phyloP scores from a whole-genome alignment of 2,113 vertebrate genomes.

The Calidris pugnax region DNA sequence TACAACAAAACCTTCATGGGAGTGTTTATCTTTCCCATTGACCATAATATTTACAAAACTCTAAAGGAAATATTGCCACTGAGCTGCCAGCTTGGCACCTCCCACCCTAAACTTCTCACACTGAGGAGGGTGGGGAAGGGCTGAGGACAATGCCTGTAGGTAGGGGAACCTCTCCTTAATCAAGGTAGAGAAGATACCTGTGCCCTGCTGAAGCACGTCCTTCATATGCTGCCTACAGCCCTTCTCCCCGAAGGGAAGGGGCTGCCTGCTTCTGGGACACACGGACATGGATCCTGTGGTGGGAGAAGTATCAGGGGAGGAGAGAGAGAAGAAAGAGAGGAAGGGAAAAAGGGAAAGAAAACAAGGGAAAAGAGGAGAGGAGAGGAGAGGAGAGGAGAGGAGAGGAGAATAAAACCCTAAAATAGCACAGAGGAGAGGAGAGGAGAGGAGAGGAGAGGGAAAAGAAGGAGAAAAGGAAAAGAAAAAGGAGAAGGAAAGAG shows the following conservation, averaged over 20 bases:
- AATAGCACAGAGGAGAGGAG: too few species aligned
- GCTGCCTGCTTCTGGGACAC: background rate
- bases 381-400: too few species aligned
- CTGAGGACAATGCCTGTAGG: accelerated
- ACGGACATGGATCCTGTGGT: background rate
- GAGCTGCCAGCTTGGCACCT: background rate
- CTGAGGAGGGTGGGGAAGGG: background rate
- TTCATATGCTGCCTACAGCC: background rate
- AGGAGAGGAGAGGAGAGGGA: too few species aligned
- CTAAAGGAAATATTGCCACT: background rate
- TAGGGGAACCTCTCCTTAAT: background rate
- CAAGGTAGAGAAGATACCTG: background rate
- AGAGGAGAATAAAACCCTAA: too few species aligned
- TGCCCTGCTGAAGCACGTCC: background rate
- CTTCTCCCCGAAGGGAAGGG: background rate
- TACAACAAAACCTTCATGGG: background rate
- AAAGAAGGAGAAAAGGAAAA: too few species aligned
- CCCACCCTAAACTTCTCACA: background rate
- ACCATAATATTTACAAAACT: background rate
- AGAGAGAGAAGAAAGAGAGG: too few species aligned
- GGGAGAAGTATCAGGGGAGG: background rate
- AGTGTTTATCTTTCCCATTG: background rate
- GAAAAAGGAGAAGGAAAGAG: too few species aligned
- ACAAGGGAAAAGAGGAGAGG: too few species aligned
- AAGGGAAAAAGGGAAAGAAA: background rate